Percentiles rank a stretch among this genome's conserved stretches.
Conservation (phyloP, 2,113 vertebrate genomes). For the Erpornis zantholeuca region DNA sequence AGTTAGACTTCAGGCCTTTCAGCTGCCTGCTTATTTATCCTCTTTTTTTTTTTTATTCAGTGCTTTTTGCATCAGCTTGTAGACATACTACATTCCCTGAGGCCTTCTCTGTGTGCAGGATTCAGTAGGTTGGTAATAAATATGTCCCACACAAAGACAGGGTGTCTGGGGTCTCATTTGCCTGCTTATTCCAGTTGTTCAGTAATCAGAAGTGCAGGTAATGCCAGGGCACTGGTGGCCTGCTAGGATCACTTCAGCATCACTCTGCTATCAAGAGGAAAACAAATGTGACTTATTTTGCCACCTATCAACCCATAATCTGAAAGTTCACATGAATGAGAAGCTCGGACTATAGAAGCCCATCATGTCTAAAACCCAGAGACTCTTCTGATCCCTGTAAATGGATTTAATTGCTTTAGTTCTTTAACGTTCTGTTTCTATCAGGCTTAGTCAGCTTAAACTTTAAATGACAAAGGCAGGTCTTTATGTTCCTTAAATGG, state of each 20-base stretch:
- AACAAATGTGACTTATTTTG: not conserved
- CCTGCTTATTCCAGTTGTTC: constrained; percentile 5
- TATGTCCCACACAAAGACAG: constrained; percentile 21
- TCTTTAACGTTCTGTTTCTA: constrained; percentile 38
- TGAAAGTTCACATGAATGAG: not conserved
- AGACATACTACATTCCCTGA: not conserved
- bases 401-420: constrained; percentile 57
- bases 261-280: not conserved
- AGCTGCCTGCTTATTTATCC: constrained; percentile 23
- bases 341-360: not conserved
- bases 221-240: not conserved
- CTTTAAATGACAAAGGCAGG: constrained; percentile 56
- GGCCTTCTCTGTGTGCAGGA: constrained; percentile 19
- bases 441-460: constrained; percentile 56
- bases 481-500: constrained; percentile 57
- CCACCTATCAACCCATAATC: not conserved
- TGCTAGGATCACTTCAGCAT: not conserved
- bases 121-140: constrained; percentile 53
- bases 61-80: constrained; percentile 1
- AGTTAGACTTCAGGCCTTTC: constrained; percentile 33
- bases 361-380: not conserved
- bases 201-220: constrained; percentile 32
- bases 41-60: not conserved
- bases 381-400: constrained; percentile 53
- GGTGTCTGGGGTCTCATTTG: constrained; percentile 7